phyloP scores from a whole-genome alignment of 1,140 invertebrate genomes.

The Linepithema humile region DNA sequence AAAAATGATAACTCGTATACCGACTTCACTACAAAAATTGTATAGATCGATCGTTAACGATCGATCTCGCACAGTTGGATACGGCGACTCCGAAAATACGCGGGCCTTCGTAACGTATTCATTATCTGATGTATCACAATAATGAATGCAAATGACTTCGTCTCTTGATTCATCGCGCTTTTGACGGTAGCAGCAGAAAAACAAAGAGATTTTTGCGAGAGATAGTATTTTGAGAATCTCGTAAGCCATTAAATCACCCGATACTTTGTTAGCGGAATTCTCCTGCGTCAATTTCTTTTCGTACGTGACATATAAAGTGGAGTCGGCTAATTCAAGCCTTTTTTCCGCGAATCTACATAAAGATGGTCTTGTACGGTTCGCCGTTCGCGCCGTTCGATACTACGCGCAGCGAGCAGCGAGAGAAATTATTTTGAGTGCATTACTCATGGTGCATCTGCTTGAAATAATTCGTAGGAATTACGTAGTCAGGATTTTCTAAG shows the following conservation, averaged over 20 bases:
- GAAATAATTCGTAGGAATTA: slow-evolving; percentile 58
- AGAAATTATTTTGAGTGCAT: slow-evolving; percentile 59
- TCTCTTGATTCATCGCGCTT: slow-evolving; percentile 41
- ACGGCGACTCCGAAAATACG: slow-evolving; percentile 8
- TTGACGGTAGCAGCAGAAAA: neutral
- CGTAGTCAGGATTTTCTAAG: slow-evolving; percentile 35
- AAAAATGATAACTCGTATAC: neutral
- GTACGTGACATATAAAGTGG: slow-evolving; percentile 28
- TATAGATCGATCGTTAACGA: slow-evolving; percentile 9
- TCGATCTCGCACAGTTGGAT: neutral
- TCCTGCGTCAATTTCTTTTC: slow-evolving; percentile 3
- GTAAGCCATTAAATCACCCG: slow-evolving; percentile 43
- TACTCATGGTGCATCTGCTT: slow-evolving; percentile 57
- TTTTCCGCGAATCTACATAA: slow-evolving; percentile 39
- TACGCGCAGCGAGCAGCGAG: slow-evolving; percentile 30
- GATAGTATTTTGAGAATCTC: slow-evolving; percentile 37
- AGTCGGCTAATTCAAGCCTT: slow-evolving; percentile 36
- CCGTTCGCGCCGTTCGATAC: slow-evolving; percentile 16
- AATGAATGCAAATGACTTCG: slow-evolving; percentile 44
- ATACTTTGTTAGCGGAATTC: slow-evolving; percentile 26
- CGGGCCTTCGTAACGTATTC: neutral
- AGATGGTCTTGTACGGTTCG: slow-evolving; percentile 8
- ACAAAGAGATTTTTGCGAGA: neutral
- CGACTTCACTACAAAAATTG: neutral
- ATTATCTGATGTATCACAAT: slow-evolving; percentile 6